Evolutionary conservation across 2,888 invertebrate species (phyloP).

Genomic region (Drosophila kanekoi): DNA sequence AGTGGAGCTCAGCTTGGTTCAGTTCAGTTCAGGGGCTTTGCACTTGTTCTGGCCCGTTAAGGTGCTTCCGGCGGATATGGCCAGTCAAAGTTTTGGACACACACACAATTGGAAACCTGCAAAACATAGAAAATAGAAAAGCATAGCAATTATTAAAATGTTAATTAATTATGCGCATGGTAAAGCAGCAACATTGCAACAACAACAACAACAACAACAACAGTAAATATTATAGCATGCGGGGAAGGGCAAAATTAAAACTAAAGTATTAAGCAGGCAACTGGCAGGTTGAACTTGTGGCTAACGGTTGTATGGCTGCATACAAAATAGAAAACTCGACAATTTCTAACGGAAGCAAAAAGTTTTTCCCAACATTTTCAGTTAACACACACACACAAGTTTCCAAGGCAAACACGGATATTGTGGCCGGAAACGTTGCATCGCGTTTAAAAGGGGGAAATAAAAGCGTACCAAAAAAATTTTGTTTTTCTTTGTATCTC

Average conservation of each 20-base stretch:
- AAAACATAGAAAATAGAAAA: conserved; percentile 70
- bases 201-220: conserved; percentile 13
- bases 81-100: conserved; percentile 66
- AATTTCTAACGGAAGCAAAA: conserved; percentile 72
- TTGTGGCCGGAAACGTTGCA: conserved; percentile 62
- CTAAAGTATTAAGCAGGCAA: conserved; percentile 58
- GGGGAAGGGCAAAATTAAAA: conserved; percentile 63
- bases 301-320: conserved; percentile 55
- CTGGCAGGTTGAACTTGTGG: conserved; percentile 42
- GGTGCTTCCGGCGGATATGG: conserved; percentile 81
- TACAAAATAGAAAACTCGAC: conserved; percentile 45
- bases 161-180: conserved; percentile 79
- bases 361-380: conserved; percentile 59
- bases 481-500: conserved; percentile 26
- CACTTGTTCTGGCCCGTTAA: conserved; percentile 77
- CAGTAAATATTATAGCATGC: conserved; percentile 13
- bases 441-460: conserved; percentile 16
- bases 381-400: conserved; percentile 12
- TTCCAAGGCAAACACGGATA: conserved; percentile 44
- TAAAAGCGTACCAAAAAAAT: conserved; percentile 32
- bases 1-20: conserved; percentile 3
- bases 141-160: conserved; percentile 68
- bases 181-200: conserved; percentile 34
- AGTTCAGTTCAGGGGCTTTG: conserved; percentile 65
- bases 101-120: conserved; percentile 69